These are phyloP conservation scores for Pteropus alecto DNA, from an alignment of 2,113 vertebrate genomes.

Conservation along the genomic window DNA sequence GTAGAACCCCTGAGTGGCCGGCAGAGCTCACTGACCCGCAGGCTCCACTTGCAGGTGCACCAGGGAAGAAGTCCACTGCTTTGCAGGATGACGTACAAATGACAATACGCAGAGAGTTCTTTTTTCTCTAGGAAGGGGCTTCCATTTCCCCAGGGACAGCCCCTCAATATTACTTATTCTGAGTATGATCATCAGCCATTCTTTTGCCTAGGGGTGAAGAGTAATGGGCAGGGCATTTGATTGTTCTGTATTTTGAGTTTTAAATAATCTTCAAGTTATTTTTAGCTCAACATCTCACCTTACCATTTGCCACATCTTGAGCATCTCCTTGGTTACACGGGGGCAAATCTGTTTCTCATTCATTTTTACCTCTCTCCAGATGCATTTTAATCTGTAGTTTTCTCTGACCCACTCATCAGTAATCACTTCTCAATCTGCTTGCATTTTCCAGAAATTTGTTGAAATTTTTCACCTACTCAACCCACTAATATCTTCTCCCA, in stretches of 20 bases:
- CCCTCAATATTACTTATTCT: background rate
- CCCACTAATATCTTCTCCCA: background rate
- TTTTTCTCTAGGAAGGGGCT: background rate
- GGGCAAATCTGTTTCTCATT: background rate
- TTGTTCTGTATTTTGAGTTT: background rate
- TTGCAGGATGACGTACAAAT: background rate
- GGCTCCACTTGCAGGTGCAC: background rate
- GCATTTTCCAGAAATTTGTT: background rate
- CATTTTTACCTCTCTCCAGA: background rate
- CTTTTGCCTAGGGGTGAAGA: background rate
- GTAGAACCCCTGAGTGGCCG: too few relatives aligned
- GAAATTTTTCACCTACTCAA: background rate
- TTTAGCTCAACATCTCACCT: background rate
- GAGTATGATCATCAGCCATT: background rate
- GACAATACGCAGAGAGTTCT: too few relatives aligned
- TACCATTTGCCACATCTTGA: background rate
- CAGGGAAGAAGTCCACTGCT: background rate
- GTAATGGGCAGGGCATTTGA: background rate
- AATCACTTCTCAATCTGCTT: background rate
- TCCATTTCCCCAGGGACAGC: background rate
- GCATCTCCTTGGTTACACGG: background rate
- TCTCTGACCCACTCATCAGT: background rate
- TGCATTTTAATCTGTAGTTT: background rate
- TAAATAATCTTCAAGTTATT: background rate
- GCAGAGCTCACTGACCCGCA: background rate